Conservation (phyloP, 2,888 invertebrate species). For the Nomada lathburiana region DNA sequence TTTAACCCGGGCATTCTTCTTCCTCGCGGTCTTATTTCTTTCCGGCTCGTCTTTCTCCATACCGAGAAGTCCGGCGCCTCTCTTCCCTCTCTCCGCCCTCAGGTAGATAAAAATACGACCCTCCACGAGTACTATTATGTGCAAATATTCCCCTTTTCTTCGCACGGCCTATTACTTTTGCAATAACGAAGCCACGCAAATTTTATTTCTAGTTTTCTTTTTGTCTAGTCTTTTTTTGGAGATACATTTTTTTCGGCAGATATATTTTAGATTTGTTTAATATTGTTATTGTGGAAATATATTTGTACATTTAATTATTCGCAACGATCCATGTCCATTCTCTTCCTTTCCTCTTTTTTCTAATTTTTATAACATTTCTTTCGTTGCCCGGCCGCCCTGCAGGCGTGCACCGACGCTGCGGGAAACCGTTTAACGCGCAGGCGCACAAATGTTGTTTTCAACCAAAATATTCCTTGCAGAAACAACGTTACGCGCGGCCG, state of each 20-base stretch:
- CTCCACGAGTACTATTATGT: background rate
- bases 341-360: no score
- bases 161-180: no score
- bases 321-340: no score
- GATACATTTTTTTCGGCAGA: background rate
- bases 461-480: slow-evolving; percentile 28
- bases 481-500: slow-evolving; percentile 7
- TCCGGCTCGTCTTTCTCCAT: slow-evolving; percentile 45
- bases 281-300: background rate
- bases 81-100: background rate
- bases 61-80: slow-evolving; percentile 29
- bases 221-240: background rate
- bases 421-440: slow-evolving; percentile 1
- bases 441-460: slow-evolving; percentile 27
- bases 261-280: background rate
- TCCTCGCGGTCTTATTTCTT: slow-evolving; percentile 52
- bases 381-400: background rate
- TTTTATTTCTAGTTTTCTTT: no score
- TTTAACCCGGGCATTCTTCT: slow-evolving; percentile 60
- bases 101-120: slow-evolving; percentile 30
- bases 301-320: background rate
- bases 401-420: background rate
- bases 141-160: background rate
- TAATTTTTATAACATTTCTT: no score
- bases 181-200: no score